Evolutionary conservation across 2,888 invertebrate genomes (phyloP).

Genomic region (Scaptomyza caliginosa): DNA sequence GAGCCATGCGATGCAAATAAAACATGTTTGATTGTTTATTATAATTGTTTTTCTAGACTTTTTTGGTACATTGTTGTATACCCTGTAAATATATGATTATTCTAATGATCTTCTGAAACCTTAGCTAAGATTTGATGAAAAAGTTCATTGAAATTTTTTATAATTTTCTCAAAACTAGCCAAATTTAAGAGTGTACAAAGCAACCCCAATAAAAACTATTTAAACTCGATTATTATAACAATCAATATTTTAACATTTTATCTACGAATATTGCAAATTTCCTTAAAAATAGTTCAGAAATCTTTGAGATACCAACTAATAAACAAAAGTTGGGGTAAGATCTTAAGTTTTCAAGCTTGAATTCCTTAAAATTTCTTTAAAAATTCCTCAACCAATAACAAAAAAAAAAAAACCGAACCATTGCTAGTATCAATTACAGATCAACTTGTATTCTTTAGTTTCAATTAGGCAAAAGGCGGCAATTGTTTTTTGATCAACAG

Average conservation of each 20-base stretch:
- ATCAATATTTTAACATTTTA: background rate
- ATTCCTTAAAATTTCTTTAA: too few species aligned
- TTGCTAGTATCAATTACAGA: slow-evolving; percentile 3
- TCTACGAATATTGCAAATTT: background rate
- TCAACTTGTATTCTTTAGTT: slow-evolving; percentile 1
- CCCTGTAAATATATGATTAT: too few species aligned
- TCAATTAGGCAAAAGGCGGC: slow-evolving; percentile 23
- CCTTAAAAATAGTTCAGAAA: too few species aligned
- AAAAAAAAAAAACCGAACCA: too few species aligned
- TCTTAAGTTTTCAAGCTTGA: too few species aligned
- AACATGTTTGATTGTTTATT: slow-evolving; percentile 25
- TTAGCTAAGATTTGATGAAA: background rate
- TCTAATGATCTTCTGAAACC: too few species aligned
- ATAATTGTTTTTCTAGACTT: slow-evolving; percentile 10
- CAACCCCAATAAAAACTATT: background rate
- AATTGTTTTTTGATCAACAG: slow-evolving; percentile 50
- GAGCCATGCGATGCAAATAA: slow-evolving; percentile 20
- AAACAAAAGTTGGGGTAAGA: background rate
- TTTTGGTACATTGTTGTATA: slow-evolving; percentile 25
- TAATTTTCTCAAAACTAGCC: background rate
- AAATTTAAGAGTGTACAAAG: background rate
- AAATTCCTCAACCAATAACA: too few species aligned
- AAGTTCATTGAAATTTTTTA: background rate
- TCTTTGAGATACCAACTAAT: too few species aligned
- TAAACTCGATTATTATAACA: background rate